Conservation (phyloP, 2,797 vertebrate species). For the Rachycentron canadum region DNA sequence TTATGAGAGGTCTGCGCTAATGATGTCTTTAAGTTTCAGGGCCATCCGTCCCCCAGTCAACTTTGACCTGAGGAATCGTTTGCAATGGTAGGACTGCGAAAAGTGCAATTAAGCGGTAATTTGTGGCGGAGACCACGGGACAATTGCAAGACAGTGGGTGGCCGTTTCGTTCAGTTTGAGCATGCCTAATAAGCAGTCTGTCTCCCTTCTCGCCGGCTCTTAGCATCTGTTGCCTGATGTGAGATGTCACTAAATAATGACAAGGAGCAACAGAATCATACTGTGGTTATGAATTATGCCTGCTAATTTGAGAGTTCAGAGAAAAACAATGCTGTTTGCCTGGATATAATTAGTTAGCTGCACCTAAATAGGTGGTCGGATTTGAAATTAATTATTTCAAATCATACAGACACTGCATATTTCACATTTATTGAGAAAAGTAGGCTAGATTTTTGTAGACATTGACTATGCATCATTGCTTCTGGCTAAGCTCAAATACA, state of each 20-base stretch:
- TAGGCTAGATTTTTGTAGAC: not conserved
- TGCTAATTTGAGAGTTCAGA: conserved; percentile 17
- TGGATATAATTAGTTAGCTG: conserved; percentile 14
- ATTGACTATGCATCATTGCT: conserved; percentile 25
- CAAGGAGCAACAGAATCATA: conserved; percentile 24
- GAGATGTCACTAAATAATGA: conserved; percentile 68
- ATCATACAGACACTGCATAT: not conserved
- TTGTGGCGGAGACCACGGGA: conserved; percentile 61
- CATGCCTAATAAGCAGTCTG: conserved; percentile 67
- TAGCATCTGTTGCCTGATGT: conserved; percentile 66
- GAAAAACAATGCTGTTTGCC: conserved; percentile 28
- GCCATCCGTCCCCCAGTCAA: conserved; percentile 59
- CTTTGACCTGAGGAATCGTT: conserved; percentile 76
- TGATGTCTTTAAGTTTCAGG: conserved; percentile 81
- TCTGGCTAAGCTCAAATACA: conserved; percentile 10
- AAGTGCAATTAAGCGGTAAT: conserved; percentile 77
- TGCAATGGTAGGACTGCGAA: conserved; percentile 68
- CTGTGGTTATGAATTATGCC: conserved; percentile 45
- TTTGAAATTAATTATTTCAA: conserved; percentile 1
- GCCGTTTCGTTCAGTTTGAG: conserved; percentile 60
- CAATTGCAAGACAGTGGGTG: conserved; percentile 67
- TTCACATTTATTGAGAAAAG: not conserved
- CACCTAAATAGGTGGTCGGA: not conserved
- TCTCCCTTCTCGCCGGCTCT: conserved; percentile 59
- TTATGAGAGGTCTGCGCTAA: conserved; percentile 73